phyloP scores from a whole-genome alignment of 2,797 vertebrate species.

The Rhinichthys osculus region DNA sequence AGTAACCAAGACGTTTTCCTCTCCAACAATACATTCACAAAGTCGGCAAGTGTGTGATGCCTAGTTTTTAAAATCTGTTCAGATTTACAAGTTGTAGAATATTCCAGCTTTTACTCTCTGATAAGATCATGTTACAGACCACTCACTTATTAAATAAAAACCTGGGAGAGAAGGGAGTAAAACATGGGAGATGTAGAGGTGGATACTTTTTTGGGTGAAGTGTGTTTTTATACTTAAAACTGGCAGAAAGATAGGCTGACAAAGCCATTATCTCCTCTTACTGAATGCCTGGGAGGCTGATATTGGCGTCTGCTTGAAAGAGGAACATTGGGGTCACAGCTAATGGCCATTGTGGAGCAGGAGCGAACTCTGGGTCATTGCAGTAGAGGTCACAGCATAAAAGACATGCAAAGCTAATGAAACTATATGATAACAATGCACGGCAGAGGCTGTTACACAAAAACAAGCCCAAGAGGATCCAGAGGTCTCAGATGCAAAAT shows the following conservation, averaged over 20 bases:
- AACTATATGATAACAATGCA: slow-evolving; percentile 25
- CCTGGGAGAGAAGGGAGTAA: background rate
- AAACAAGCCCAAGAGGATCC: slow-evolving; percentile 17
- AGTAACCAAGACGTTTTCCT: too few relatives aligned
- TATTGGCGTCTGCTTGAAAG: slow-evolving; percentile 17
- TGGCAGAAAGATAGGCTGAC: slow-evolving; percentile 36
- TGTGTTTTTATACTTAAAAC: background rate
- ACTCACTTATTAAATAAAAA: background rate
- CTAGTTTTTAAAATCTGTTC: background rate
- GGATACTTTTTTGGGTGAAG: background rate
- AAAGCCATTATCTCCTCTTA: slow-evolving; percentile 41
- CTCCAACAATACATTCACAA: background rate
- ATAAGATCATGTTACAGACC: background rate
- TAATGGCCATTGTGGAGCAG: slow-evolving; percentile 35
- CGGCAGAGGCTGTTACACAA: slow-evolving; percentile 17
- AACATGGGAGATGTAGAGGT: background rate
- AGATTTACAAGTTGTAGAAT: background rate
- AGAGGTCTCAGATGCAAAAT: background rate
- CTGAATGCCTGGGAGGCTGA: slow-evolving; percentile 33
- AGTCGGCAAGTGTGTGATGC: background rate
- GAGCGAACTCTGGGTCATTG: slow-evolving; percentile 39
- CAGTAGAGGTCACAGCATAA: slow-evolving; percentile 27
- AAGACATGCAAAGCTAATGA: slow-evolving; percentile 45
- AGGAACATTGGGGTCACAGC: slow-evolving; percentile 29
- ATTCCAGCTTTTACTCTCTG: background rate